Evolutionary conservation across 2,797 vertebrate species (phyloP).

Genomic region (Dallia pectoralis): DNA sequence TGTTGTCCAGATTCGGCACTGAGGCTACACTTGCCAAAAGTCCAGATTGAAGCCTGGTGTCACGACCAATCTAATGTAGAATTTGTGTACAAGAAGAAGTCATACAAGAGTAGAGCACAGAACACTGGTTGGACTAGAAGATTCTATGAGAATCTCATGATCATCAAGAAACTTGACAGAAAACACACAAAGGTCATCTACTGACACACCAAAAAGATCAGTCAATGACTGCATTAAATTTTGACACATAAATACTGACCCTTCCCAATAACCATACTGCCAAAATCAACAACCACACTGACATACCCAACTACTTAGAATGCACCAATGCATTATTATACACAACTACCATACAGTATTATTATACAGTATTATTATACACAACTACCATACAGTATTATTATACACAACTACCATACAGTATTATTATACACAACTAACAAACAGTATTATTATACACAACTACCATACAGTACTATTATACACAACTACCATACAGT

Average conservation of each 20-base stretch:
- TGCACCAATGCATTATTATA: no score
- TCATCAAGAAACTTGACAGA: background rate
- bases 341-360: no score
- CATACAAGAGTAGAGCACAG: background rate
- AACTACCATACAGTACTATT: no score
- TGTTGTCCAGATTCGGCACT: background rate
- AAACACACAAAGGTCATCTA: background rate
- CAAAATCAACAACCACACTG: no score
- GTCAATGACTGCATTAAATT: background rate
- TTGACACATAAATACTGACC: background rate
- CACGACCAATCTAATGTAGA: background rate
- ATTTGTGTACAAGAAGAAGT: background rate
- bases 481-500: no score
- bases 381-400: no score
- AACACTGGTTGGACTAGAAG: background rate
- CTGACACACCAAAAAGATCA: background rate
- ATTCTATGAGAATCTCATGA: background rate
- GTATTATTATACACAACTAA: no score
- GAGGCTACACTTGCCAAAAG: background rate
- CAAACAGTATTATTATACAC: no score
- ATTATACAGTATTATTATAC: no score
- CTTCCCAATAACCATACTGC: no score
- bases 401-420: no score
- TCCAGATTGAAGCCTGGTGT: slow-evolving; percentile 1
- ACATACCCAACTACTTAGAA: no score